Percentiles rank a stretch among this genome's conserved stretches.
phyloP scores from a whole-genome alignment of 2,797 vertebrate genomes.

The Setipinna tenuifilis region DNA sequence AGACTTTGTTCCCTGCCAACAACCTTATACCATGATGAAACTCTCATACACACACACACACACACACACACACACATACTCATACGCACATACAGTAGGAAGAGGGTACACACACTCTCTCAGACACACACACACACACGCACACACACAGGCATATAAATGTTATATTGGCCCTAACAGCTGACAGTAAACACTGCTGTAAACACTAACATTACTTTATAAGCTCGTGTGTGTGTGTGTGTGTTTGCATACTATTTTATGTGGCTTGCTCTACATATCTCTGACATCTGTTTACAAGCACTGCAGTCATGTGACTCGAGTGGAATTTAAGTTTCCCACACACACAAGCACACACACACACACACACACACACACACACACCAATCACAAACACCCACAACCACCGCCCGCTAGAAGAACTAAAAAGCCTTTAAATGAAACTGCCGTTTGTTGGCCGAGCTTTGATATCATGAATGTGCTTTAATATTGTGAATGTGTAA shows the following conservation, averaged over 20 bases:
- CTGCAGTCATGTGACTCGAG: neutral
- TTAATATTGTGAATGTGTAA: too few relatives aligned
- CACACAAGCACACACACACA: neutral
- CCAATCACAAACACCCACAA: neutral
- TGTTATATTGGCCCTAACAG: neutral
- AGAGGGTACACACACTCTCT: too few relatives aligned
- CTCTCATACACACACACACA: neutral
- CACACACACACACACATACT: neutral
- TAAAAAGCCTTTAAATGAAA: too few relatives aligned
- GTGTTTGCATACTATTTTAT: neutral
- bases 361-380: neutral
- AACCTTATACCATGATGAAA: neutral
- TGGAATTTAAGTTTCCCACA: neutral
- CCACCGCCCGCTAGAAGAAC: neutral
- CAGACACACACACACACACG: neutral
- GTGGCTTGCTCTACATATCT: neutral
- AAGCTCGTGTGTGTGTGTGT: neutral
- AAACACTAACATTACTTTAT: neutral
- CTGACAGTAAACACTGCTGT: neutral
- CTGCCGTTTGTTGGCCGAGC: too few relatives aligned
- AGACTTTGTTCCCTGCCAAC: neutral
- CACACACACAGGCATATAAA: neutral
- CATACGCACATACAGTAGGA: neutral
- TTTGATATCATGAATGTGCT: too few relatives aligned
- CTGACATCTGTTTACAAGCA: constrained; percentile 5